phyloP scores from a whole-genome alignment of 2,888 invertebrate species.

The Podotricha telesiphe region DNA sequence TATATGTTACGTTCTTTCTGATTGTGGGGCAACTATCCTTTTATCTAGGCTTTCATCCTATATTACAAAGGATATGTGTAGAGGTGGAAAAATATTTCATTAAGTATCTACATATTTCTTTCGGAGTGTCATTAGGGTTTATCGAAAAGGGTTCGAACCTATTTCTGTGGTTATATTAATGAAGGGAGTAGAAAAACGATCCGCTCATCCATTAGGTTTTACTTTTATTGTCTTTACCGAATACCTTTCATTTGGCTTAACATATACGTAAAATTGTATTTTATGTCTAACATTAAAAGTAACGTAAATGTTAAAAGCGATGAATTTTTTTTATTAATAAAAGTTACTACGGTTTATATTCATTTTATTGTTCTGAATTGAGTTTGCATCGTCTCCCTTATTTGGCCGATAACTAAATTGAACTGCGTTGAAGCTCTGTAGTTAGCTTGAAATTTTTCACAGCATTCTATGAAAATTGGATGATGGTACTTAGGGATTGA shows the following conservation, averaged over 20 bases:
- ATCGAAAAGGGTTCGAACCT: slow-evolving; percentile 22
- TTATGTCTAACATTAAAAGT: slow-evolving; percentile 15
- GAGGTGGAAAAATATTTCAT: slow-evolving; percentile 10
- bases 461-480: slow-evolving; percentile 68
- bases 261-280: slow-evolving; percentile 17
- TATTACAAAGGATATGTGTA: background rate
- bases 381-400: slow-evolving; percentile 56
- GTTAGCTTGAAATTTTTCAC: slow-evolving; percentile 80
- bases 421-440: slow-evolving; percentile 74
- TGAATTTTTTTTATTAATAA: background rate
- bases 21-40: too few relatives aligned
- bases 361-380: slow-evolving; percentile 30
- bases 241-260: slow-evolving; percentile 29
- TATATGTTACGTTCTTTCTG: too few relatives aligned
- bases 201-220: slow-evolving; percentile 31
- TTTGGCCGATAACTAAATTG: slow-evolving; percentile 86
- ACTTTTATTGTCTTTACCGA: slow-evolving; percentile 30
- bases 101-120: background rate
- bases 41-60: too few relatives aligned
- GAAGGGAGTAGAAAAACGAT: slow-evolving; percentile 29
- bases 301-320: background rate
- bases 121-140: slow-evolving; percentile 14
- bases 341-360: background rate
- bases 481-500: slow-evolving; percentile 85
- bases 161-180: slow-evolving; percentile 24